phyloP scores from a whole-genome alignment of 2,888 invertebrate genomes.

The Furcula furcula region DNA sequence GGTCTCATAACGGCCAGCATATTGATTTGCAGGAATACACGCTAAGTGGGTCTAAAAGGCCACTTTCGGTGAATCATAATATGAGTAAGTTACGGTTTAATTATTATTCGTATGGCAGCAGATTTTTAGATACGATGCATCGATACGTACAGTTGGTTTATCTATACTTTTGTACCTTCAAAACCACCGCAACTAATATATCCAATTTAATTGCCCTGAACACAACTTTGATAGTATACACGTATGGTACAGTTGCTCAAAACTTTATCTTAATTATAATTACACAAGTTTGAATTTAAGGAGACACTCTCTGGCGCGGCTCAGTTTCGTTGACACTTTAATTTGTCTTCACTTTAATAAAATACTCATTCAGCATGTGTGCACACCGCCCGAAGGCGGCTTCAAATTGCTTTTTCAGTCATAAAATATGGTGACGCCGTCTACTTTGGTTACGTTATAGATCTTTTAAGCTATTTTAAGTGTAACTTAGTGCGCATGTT shows the following conservation, averaged over 20 bases:
- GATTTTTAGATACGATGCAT: too few species aligned
- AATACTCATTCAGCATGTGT: slow-evolving; percentile 5
- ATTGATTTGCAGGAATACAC: too few species aligned
- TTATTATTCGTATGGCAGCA: too few species aligned
- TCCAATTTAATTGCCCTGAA: too few species aligned
- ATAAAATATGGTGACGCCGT: slow-evolving; percentile 3
- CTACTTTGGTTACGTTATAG: slow-evolving; percentile 1
- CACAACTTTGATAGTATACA: too few species aligned
- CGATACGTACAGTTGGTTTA: too few species aligned
- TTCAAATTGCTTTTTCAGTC: slow-evolving; percentile 6
- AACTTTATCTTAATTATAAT: not conserved
- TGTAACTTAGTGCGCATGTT: not conserved
- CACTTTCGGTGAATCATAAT: too few species aligned
- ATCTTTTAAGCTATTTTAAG: not conserved
- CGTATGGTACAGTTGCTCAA: not conserved
- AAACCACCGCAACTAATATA: too few species aligned
- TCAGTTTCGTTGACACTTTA: slow-evolving; percentile 2
- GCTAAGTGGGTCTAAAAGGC: too few species aligned
- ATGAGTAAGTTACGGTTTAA: too few species aligned
- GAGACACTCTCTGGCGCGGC: not conserved
- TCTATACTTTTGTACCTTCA: too few species aligned
- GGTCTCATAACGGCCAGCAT: too few species aligned
- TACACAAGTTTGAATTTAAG: slow-evolving; percentile 1
- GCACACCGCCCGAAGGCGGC: slow-evolving; percentile 2
- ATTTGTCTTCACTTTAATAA: slow-evolving; percentile 5